Evolutionary conservation across 2,888 invertebrate genomes (phyloP), one percentile per base, ranked within the genome.

Genomic region (Aethes cnicana): DNA sequence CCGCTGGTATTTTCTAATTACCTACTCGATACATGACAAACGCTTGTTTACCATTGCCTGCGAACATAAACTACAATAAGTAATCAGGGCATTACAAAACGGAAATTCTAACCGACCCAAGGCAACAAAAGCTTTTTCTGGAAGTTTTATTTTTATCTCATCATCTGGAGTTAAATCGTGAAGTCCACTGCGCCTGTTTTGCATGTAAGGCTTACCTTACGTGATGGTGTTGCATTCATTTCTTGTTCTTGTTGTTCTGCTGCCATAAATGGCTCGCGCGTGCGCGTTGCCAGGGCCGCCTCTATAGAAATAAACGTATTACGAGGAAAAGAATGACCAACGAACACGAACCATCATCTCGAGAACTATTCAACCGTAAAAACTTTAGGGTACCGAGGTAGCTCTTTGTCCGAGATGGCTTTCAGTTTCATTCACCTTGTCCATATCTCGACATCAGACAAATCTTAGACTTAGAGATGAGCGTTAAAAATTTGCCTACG

Each of bases 241-340:
- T 85, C 83, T 77, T 66, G 84, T 78, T 84, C 79, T 84, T 81
- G 79, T 84, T 80, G 74, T 79, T 80, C 72, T 74, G 68, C 66
- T 65, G 67, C 87, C 86, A 66, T 87, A 84, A 81, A 86, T 64
- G 86, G 88, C 55, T 56, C 62, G 78, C 84, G 81, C 85, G 79
- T 82, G 86, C 81, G 77, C 72, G 64, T n/a, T 62, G 56, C 67
- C 66, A 67, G 72, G 72, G 72, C 68, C 77, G 72, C 61, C 59
- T 61, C 62, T 69, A 69, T 64, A 75, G 69, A 72, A 63, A 49
- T 30, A 67, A 67, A 62, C 56, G 52, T 55, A 56, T 16, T 44
- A 39, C 52, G n/a, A 39, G 44, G 32, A 44, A 50, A 46, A 52
- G 14, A 21, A 47, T 32, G 32, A 33, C 17, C 11, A 25, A 25